Base-by-base conservation (phyloP, 2,797 vertebrate genomes). In the Gallirallus australis region DNA sequence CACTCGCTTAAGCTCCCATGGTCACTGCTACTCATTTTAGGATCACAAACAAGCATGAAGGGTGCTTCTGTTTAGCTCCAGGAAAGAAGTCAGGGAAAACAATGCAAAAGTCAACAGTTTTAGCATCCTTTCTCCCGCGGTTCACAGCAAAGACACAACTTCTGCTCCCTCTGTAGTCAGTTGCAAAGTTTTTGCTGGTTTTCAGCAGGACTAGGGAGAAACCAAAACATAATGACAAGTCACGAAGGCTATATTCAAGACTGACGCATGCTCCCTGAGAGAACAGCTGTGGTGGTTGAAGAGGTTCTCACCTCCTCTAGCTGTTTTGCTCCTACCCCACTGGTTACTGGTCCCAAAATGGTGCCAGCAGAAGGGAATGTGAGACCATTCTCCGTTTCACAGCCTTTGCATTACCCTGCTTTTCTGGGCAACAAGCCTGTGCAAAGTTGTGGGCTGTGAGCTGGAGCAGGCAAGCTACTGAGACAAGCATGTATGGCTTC, bases 1-100 rank as follows among this genome's bases (percentile, higher is more conserved):
- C 71, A 6, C 86, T 86, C 86, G 40, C 70, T 70, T 77, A 70
- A 86, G 73, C 60, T 77, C 12, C 69, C 73, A 10, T 64, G 56
- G 78, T 82, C 75, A 47, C 71, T 85, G 64, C 90, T 75, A 30
- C 71, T 95, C 68, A 24, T 69, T 93, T 86, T 66, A 84, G 80
- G 70, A 66, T 94, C 68, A 65, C 68, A 77, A 48, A 61, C 56
- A 69, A 87, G 91, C 75, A 80, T 39, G 81, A 69, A 82, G 75
- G 75, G 24, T 72, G 78, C 68, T 94, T 87, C 86, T 96, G 81
- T 82, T 90, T 47, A 92, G 75, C 57, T 89, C 65, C 37, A n/a
- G 83, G 64, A 77, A 82, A 59, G 53, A 39, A 79, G 23, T 27
- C 56, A 77, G 50, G 68, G 78, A 48, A 90, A 84, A 35, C 52